Conservation (phyloP, 2,113 vertebrate genomes). For the Aythya baeri region DNA sequence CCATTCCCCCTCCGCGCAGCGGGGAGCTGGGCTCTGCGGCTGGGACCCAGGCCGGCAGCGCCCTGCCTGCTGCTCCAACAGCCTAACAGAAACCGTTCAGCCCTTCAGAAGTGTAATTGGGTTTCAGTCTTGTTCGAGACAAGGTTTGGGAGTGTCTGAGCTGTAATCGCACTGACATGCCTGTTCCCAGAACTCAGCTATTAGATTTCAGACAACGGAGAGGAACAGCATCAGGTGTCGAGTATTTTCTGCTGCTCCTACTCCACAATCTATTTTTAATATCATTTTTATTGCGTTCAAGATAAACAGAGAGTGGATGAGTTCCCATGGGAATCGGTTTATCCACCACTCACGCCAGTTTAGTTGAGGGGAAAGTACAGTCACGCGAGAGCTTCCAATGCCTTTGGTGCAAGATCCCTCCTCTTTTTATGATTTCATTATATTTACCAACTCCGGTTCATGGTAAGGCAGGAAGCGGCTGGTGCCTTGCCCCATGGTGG, state of each 20-base stretch:
- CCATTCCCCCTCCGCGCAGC: background rate
- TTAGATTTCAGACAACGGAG: conserved; percentile 10
- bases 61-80: background rate
- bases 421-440: conserved; percentile 36
- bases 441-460: conserved; percentile 26
- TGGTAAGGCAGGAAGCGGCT: background rate
- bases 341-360: background rate
- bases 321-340: conserved; percentile 58
- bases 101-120: background rate
- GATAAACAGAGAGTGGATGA: conserved; percentile 23
- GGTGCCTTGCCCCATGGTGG: background rate
- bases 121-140: background rate
- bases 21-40: accelerated
- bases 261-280: conserved; percentile 13
- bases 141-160: conserved; percentile 20
- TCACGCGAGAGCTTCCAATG: background rate
- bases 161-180: background rate
- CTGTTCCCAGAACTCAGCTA: conserved; percentile 21
- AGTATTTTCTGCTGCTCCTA: background rate
- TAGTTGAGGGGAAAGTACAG: background rate
- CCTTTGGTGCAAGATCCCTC: background rate
- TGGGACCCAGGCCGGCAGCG: background rate
- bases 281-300: conserved; percentile 50
- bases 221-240: conserved; percentile 42
- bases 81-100: background rate